These are phyloP conservation scores for Eulemur albifrons DNA, from an alignment of 2,797 vertebrate species.

Conservation along the genomic window DNA sequence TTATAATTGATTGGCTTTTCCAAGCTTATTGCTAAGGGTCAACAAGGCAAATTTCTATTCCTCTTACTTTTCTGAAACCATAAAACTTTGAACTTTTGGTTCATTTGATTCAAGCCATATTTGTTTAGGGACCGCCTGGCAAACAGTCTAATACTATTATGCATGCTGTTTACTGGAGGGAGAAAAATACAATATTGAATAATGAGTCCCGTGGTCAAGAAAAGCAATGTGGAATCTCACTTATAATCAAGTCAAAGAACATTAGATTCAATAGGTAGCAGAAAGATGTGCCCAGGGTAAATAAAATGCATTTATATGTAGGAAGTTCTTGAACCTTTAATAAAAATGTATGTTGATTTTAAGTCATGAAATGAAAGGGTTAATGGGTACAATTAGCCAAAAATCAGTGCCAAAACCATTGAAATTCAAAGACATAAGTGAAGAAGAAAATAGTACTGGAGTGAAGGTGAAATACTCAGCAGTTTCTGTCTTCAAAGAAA, in stretches of 20 bases:
- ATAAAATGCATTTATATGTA: slow-evolving; percentile 8
- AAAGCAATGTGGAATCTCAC: slow-evolving; percentile 48
- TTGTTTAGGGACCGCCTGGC: slow-evolving; percentile 38
- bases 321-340: neutral
- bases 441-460: slow-evolving; percentile 22
- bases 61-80: slow-evolving; percentile 44
- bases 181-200: slow-evolving; percentile 57
- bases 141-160: slow-evolving; percentile 23
- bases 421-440: slow-evolving; percentile 42
- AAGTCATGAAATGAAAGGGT: slow-evolving; percentile 30
- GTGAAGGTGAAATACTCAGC: neutral
- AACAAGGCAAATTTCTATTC: neutral
- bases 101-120: slow-evolving; percentile 42
- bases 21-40: slow-evolving; percentile 21
- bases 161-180: slow-evolving; percentile 26
- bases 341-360: slow-evolving; percentile 40
- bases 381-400: slow-evolving; percentile 43
- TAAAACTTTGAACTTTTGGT: slow-evolving; percentile 43
- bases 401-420: slow-evolving; percentile 11
- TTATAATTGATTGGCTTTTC: slow-evolving; percentile 38
- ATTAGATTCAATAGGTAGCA: slow-evolving; percentile 57
- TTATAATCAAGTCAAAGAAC: slow-evolving; percentile 56
- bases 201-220: slow-evolving; percentile 40
- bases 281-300: neutral
- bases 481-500: slow-evolving; percentile 41